Conservation (phyloP, 2,888 invertebrate species). For the Nomada goodeniana region DNA sequence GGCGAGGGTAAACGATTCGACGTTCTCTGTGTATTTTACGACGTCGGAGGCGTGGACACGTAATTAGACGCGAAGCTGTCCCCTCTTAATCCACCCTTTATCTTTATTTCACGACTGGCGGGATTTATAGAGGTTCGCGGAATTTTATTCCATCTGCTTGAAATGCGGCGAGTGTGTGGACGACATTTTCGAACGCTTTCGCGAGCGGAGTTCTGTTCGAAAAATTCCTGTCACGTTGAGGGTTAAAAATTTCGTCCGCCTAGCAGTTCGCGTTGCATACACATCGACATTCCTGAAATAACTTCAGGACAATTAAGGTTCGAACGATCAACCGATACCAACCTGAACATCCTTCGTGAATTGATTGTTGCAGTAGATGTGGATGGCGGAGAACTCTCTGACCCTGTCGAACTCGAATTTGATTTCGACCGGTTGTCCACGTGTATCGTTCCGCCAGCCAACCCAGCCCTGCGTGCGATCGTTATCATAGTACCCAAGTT, state of each 20-base stretch:
- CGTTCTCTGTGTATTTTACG: conserved; percentile 49
- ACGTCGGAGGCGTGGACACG: conserved; percentile 27
- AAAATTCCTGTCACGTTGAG: conserved; percentile 4
- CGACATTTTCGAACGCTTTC: not conserved
- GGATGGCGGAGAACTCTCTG: conserved; percentile 93
- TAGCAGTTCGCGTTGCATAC: not conserved
- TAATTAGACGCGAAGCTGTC: conserved; percentile 59
- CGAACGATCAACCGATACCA: conserved; percentile 65
- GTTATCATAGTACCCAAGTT: conserved; percentile 87
- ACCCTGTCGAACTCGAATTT: conserved; percentile 94
- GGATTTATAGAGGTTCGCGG: conserved; percentile 5
- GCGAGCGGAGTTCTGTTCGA: not conserved
- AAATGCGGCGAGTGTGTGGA: not conserved
- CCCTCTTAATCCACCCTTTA: conserved; percentile 34
- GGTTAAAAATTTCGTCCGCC: not conserved
- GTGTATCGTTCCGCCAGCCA: conserved; percentile 93
- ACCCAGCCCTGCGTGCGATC: conserved; percentile 91
- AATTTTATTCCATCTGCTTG: conserved; percentile 3
- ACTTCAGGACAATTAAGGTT: not conserved
- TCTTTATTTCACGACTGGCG: conserved; percentile 16
- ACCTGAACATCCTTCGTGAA: conserved; percentile 93
- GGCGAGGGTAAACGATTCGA: conserved; percentile 69
- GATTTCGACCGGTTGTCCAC: conserved; percentile 88
- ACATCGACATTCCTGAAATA: not conserved
- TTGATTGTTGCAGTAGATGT: conserved; percentile 93